Evolutionary conservation across 1,140 invertebrate species (phyloP), one percentile per base, ranked within the genome.

Genomic region (Aphaenogaster rudis): DNA sequence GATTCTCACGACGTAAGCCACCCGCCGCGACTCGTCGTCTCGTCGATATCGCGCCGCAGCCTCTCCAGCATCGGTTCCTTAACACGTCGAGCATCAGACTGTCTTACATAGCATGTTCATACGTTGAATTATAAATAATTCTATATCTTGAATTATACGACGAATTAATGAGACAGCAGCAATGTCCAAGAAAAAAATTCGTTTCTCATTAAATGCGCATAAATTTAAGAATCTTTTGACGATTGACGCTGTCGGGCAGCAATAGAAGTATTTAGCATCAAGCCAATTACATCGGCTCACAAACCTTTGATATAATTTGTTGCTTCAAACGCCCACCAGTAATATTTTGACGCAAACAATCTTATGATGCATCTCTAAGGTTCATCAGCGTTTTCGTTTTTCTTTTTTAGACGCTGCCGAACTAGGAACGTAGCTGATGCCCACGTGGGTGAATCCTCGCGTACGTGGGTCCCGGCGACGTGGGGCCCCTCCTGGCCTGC

Each of bases 1-100:
- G 82, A 90, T 90, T 90, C 88, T 90, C 88, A 86, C 81, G 88
- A 88, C 67, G 71, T 77, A 64, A 90, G 59, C 88, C 89, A 90
- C 88, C 89, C 88, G 88, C 89, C 82, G 88, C 50, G 88, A 42
- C 74, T 86, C 82, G 72, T 63, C 57, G 64, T 82, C 42, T 61
- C 67, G 54, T 76, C 42, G 42, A 50, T 84, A 76, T 84, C 69
- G 54, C 42, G 15, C 63, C 54, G 42, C 5, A 36, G 69, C n/a
- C 57, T 63, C 69, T 50, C 15, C 69, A 39, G 42, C 69, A 61
- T 84, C 33, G 8, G 45, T 72, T 84, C n/a, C 33, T 48, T 61
- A 39, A 76, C 69, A 63, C 36, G n/a, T 61, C 5, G 42, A 13
- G 48, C 4, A 61, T 59, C 17, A 15, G 3, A 21, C 39, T 36